A percentile compares a stretch with the other conserved stretches of the same genome.
phyloP scores from a whole-genome alignment of 1,140 invertebrate species.

The Euschistus heros region DNA sequence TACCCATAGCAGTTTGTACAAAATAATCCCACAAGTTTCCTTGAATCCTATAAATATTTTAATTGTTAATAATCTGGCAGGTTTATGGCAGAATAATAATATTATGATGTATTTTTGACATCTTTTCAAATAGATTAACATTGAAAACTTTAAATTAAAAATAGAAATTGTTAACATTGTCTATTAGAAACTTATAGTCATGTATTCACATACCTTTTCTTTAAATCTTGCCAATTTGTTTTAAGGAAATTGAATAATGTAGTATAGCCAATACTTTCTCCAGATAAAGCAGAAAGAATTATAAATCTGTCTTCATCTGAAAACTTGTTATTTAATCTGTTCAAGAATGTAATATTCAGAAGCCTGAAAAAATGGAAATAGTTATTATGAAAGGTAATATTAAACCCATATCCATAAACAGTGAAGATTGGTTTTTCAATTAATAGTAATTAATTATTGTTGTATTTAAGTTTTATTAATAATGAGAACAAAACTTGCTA shows the following conservation, averaged over 20 bases:
- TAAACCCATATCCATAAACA: too few relatives aligned
- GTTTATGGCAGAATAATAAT: not conserved
- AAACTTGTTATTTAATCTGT: conserved; percentile 49
- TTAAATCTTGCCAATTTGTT: conserved; percentile 52
- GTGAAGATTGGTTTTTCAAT: too few relatives aligned
- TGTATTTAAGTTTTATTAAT: too few relatives aligned
- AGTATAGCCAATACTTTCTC: conserved; percentile 51
- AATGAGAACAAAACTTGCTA: too few relatives aligned
- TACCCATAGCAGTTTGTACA: conserved; percentile 53
- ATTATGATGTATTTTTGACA: not conserved
- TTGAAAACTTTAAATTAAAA: not conserved
- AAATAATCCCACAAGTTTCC: conserved; percentile 60
- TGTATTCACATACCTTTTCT: conserved; percentile 41
- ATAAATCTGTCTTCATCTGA: conserved; percentile 59
- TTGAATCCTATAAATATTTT: conserved; percentile 41
- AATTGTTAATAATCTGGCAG: not conserved
- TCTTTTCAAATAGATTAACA: not conserved
- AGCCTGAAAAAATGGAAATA: conserved; percentile 35
- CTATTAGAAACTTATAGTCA: not conserved
- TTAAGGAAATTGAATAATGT: conserved; percentile 55
- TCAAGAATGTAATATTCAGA: conserved; percentile 52
- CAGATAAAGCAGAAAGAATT: conserved; percentile 57
- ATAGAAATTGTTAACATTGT: too few relatives aligned
- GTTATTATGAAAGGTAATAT: conserved; percentile 12
- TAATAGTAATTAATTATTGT: too few relatives aligned